These are phyloP conservation scores for Pogonomyrmex californicus DNA, from an alignment of 1,140 invertebrate species.

Conservation along the genomic window DNA sequence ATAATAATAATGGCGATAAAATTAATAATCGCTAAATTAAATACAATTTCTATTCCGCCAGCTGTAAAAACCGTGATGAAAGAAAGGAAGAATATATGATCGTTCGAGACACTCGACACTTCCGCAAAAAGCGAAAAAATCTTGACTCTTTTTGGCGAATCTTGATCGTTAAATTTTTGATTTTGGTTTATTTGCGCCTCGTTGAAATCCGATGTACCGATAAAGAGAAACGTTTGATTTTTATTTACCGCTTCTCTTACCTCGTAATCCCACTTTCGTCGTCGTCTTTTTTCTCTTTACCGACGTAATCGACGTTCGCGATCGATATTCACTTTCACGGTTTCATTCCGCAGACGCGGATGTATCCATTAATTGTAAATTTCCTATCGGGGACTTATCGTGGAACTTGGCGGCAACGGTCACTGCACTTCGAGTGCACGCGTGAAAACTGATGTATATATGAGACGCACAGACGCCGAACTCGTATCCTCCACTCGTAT, in stretches of 20 bases:
- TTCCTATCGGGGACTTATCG: background rate
- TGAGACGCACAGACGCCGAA: background rate
- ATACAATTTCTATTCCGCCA: background rate
- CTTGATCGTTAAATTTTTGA: no score
- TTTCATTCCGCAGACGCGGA: background rate
- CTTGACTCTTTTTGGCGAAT: background rate
- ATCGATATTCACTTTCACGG: slow-evolving; percentile 29
- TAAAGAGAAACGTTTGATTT: no score
- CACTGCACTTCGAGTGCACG: background rate
- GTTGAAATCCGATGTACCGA: no score
- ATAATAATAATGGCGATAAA: background rate
- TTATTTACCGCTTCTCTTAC: background rate
- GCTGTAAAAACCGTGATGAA: background rate
- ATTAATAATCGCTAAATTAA: background rate
- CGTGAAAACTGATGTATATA: slow-evolving; percentile 56
- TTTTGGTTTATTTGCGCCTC: no score
- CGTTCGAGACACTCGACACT: background rate
- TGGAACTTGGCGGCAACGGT: background rate
- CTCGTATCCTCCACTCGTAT: background rate
- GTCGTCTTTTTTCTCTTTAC: slow-evolving; percentile 22
- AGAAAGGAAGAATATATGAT: no score
- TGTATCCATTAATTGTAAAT: slow-evolving; percentile 21
- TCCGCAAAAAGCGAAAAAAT: background rate
- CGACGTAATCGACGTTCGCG: slow-evolving; percentile 21
- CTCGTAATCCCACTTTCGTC: background rate